Percentiles rank a stretch among this genome's conserved stretches.
Evolutionary conservation across 2,113 vertebrate genomes (phyloP).

Genomic region (Bombycilla garrulus): DNA sequence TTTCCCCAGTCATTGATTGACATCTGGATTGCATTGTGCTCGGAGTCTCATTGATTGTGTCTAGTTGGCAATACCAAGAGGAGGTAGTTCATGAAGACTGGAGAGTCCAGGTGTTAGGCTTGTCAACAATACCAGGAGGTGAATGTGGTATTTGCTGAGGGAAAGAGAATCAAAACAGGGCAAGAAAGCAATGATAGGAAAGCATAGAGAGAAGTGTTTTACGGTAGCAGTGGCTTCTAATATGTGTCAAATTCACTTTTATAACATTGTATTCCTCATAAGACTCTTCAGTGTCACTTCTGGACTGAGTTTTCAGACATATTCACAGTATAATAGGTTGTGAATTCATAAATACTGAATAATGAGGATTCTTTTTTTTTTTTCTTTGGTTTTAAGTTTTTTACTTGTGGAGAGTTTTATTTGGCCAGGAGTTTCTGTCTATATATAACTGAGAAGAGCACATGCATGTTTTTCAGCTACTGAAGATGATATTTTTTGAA

Average conservation of each 20-base stretch:
- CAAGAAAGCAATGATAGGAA: not conserved
- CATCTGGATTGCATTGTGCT: not conserved
- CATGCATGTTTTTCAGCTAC: not conserved
- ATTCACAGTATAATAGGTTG: not conserved
- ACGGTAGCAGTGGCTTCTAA: not conserved
- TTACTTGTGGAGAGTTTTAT: not conserved
- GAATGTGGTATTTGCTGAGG: not conserved
- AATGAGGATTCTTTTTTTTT: not conserved
- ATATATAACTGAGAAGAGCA: not conserved
- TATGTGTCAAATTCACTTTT: not conserved
- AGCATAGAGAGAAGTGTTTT: not conserved
- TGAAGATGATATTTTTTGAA: not conserved
- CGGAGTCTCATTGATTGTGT: not conserved
- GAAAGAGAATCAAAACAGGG: not conserved
- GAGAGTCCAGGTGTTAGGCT: not conserved
- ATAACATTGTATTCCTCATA: not conserved
- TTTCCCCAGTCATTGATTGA: not conserved
- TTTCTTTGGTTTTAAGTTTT: not conserved
- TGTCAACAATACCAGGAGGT: not conserved
- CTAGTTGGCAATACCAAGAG: not conserved
- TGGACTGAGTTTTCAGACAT: not conserved
- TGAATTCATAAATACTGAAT: not conserved
- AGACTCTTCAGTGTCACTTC: not conserved
- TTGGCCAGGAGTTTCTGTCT: not conserved
- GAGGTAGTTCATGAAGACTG: not conserved